Evolutionary conservation across 2,113 vertebrate genomes (phyloP).

Genomic region (Capreolus pygargus): DNA sequence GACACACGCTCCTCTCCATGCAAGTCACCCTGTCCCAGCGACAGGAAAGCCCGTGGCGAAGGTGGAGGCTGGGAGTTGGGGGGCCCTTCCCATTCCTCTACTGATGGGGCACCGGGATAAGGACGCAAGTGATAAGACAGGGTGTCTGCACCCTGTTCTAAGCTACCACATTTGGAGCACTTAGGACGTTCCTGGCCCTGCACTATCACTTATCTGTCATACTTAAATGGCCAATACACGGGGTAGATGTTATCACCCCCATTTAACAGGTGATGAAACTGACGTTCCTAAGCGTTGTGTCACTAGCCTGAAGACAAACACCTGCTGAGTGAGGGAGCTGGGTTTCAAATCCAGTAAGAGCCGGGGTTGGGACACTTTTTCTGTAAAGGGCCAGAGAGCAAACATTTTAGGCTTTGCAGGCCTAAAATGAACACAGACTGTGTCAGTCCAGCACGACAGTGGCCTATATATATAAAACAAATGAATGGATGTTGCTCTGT

Average conservation of each 20-base stretch:
- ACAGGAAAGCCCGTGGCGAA: neutral
- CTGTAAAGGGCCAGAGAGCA: neutral
- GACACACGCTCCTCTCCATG: neutral
- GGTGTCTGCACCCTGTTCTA: neutral
- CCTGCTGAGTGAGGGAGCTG: neutral
- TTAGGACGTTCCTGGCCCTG: neutral
- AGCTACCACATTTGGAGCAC: neutral
- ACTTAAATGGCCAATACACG: neutral
- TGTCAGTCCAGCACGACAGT: neutral
- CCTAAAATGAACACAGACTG: neutral
- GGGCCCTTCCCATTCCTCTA: neutral
- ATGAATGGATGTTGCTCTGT: neutral
- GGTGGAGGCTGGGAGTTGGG: neutral
- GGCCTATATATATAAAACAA: neutral
- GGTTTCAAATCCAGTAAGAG: neutral
- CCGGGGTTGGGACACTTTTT: neutral
- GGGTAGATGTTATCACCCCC: neutral
- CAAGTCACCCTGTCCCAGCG: neutral
- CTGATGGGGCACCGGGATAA: neutral
- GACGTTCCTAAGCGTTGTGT: neutral
- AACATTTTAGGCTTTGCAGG: neutral
- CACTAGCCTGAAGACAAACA: neutral
- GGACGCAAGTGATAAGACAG: neutral
- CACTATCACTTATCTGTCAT: neutral
- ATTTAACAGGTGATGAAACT: constrained; percentile 4